These are phyloP conservation scores for Axis porcinus DNA, from an alignment of 2,113 vertebrate genomes.

Conservation along the genomic window DNA sequence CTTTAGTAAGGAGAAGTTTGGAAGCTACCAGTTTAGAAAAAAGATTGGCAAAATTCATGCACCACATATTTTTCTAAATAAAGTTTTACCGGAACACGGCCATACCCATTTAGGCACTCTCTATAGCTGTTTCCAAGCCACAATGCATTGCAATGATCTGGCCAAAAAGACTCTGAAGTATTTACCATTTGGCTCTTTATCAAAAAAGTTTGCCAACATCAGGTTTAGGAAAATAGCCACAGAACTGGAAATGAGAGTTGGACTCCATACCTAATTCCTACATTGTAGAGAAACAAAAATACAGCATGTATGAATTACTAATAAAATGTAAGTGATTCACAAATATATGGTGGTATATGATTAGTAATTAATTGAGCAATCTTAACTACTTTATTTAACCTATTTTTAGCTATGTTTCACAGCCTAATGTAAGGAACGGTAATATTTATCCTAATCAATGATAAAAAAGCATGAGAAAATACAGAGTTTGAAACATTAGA, in stretches of 20 bases:
- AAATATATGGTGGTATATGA: background rate
- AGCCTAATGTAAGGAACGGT: background rate
- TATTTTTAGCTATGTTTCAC: background rate
- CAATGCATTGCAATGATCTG: background rate
- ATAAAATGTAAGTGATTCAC: background rate
- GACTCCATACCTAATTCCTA: background rate
- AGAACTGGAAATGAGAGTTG: background rate
- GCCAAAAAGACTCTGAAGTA: background rate
- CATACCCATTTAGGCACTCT: background rate
- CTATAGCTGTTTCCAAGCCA: background rate
- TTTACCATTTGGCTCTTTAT: background rate
- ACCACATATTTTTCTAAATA: background rate
- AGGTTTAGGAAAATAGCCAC: background rate
- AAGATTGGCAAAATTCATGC: background rate
- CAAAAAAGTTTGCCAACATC: background rate
- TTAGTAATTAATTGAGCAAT: background rate
- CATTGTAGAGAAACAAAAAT: background rate
- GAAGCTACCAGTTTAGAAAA: background rate
- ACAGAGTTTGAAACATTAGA: background rate
- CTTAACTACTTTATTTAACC: background rate
- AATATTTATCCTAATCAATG: background rate
- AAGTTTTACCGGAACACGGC: background rate
- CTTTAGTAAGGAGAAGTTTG: background rate
- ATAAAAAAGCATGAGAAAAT: slow-evolving; percentile 13
- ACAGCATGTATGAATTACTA: background rate